These are phyloP conservation scores for Syrphus vitripennis DNA, from an alignment of 2,888 invertebrate genomes.

Conservation along the genomic window DNA sequence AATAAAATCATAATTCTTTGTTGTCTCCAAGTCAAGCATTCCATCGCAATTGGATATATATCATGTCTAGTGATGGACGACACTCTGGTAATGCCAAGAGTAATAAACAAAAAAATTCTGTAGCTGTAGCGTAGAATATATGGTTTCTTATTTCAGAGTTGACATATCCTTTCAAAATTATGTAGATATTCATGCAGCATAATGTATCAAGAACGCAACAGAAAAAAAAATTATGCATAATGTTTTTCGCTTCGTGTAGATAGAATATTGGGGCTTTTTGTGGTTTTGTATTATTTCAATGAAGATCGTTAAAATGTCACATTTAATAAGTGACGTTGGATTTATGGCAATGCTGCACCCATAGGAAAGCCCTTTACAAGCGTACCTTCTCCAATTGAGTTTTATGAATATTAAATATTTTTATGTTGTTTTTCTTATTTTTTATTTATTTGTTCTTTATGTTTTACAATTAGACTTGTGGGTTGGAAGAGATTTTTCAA, in stretches of 20 bases:
- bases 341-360: conserved; percentile 54
- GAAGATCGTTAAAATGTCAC: conserved; percentile 63
- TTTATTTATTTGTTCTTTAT: background rate
- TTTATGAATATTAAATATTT: conserved; percentile 70
- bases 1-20: conserved; percentile 59
- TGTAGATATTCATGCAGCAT: conserved; percentile 31
- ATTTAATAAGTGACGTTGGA: conserved; percentile 63
- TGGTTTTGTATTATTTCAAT: conserved; percentile 34
- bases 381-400: conserved; percentile 50
- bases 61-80: conserved; percentile 15
- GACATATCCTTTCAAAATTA: conserved; percentile 62
- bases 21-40: conserved; percentile 11
- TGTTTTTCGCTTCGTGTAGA: background rate
- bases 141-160: conserved; percentile 27
- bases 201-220: background rate
- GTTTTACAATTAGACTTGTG: background rate
- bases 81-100: background rate
- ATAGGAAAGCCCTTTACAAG: conserved; percentile 1
- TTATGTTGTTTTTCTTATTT: conserved; percentile 21
- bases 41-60: background rate
- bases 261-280: background rate
- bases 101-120: conserved; percentile 28
- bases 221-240: conserved; percentile 42
- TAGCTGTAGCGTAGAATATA: conserved; percentile 28
- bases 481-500: background rate